Base-by-base conservation (phyloP, 1,140 invertebrate species). In the Cheumatopsyche charites region DNA sequence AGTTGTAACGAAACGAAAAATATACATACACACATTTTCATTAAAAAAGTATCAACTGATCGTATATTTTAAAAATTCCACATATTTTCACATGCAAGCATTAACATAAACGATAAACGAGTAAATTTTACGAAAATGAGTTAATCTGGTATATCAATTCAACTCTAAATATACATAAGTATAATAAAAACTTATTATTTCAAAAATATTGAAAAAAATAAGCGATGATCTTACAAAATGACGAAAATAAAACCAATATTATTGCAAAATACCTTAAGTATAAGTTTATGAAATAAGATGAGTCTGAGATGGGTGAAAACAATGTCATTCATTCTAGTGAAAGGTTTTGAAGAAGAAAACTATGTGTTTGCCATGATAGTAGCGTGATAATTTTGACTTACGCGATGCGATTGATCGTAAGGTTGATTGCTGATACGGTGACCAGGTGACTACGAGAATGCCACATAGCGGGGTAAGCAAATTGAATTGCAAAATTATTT, bases 371-470 rank as follows among this genome's bases (percentile, higher is more conserved):
- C 49, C 41, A 70, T 19, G 17, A 70, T 43, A 29, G 13, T 17
- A 62, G 62, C 63, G 65, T 71, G 73, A 73, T 25, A 47, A 43
- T 73, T 70, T 49, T 79, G 84, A 94, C 92, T 93, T 94, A 94
- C 92, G 91, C 91, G 86, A 94, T 94, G 87, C 91, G 87, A 88
- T 92, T 92, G 87, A 94, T 89, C 87, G 90, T 90, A 84, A 93
- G 89, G 89, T 93, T 93, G 86, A 94, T 92, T 84, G 91, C 89
- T 80, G 92, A 93, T 86, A 94, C 90, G 85, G 91, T 93, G 88
- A 91, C 91, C 87, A 93, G 90, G 89, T 93, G 91, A 90, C 92
- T 93, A 90, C 81, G 87, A 79, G 82, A 80, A 72, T 73, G 74
- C 72, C 74, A 76, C 67, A 70, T 63, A 49, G 45, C 61, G 65